Conservation (phyloP, 2,113 vertebrate genomes). For the Alligator mississippiensis region DNA sequence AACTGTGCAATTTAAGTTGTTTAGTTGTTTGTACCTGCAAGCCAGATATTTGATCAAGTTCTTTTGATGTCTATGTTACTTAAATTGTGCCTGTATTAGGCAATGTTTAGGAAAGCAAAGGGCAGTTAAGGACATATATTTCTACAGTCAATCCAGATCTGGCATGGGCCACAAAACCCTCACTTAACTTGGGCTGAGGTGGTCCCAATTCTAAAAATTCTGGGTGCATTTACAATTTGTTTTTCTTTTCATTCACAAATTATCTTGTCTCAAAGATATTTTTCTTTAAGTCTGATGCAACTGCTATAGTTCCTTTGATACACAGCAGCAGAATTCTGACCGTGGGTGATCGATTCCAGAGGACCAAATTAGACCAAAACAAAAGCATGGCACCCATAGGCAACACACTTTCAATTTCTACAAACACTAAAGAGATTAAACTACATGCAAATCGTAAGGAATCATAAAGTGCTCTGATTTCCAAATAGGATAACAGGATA, state of each 20-base stretch:
- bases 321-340: not conserved
- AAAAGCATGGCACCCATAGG: not conserved
- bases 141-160: not conserved
- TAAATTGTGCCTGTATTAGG: not conserved
- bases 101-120: not conserved
- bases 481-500: not conserved
- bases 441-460: not conserved
- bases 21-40: not conserved
- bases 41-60: not conserved
- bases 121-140: not conserved
- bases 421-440: not conserved
- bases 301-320: not conserved
- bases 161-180: not conserved
- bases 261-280: not conserved
- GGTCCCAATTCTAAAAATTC: not conserved
- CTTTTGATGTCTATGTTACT: not conserved
- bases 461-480: not conserved
- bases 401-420: not conserved
- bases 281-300: not conserved
- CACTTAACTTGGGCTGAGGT: not conserved
- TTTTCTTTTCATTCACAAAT: constrained; percentile 10
- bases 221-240: not conserved
- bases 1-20: not conserved
- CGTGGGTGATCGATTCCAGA: not conserved
- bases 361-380: not conserved